Base-by-base conservation (phyloP, 2,797 vertebrate genomes). In the Calcarius lapponicus region DNA sequence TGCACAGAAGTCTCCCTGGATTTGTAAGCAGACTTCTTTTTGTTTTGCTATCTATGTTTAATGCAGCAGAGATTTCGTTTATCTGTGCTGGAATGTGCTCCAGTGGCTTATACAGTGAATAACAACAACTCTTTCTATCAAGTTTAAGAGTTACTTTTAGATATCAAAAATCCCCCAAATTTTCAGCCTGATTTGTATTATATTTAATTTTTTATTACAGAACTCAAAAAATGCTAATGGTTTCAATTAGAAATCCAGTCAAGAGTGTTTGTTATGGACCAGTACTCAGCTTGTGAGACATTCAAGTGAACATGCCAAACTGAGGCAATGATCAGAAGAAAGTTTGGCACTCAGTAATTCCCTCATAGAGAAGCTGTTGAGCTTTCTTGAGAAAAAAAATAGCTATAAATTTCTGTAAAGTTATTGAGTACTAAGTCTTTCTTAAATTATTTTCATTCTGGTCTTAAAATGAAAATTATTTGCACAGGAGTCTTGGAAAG, bases 11-110 rank as follows among this genome's bases (percentile, higher is more conserved):
- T 90, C 87, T 88, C 87, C 31, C 69, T 60, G 93, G 91, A 69
- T 88, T 93, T 91, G 62, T 91, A 81, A 91, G 80, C 4, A 5
- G 85, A 73, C 28, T 84, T 79, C 36, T 75, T 86, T 60, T 26
- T 89, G 65, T 61, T 91, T 87, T n/a, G 10, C 47, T 86, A 2
- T 82, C 70, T 87, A 32, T 70, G 28, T 84, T 90, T 66, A 88
- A 90, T 70, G 48, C 80, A 79, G 72, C 40, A 80, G 82, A 95
- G 51, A 81, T 78, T 91, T 86, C 40, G n/a, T 94, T 92, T 91
- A 53, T 92, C 75, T 79, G 24, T 67, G 58, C 72, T 78, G 84
- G 88, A 95, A 79, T 71, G 61, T 62, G 73, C 38, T 89, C 62
- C 45, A 17, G 36, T 75, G 48, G 58, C 70, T 92, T 88, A 61